Evolutionary conservation across 1,140 invertebrate species (phyloP).

Genomic region (Zaprionus lachaisei): DNA sequence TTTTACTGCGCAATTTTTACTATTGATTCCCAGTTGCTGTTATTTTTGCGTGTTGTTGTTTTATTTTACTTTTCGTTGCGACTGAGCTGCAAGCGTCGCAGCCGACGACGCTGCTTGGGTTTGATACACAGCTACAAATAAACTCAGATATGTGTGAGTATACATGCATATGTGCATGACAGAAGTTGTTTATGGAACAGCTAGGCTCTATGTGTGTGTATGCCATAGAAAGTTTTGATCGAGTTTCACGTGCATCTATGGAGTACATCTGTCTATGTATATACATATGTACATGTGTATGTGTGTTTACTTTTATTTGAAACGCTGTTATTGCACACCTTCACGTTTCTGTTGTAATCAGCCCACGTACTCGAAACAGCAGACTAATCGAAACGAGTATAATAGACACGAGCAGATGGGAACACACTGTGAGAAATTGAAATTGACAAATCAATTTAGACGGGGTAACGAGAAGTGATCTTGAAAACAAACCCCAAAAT

Average conservation of each 20-base stretch:
- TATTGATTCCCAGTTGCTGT: conserved; percentile 59
- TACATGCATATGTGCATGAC: neutral
- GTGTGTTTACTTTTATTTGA: neutral
- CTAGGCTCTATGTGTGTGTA: conserved; percentile 1
- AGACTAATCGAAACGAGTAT: conserved; percentile 5
- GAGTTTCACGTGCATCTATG: neutral
- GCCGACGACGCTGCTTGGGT: conserved; percentile 30
- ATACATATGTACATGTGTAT: neutral
- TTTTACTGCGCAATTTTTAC: conserved; percentile 78
- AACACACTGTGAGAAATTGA: conserved; percentile 6
- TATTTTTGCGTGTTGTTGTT: conserved; percentile 34
- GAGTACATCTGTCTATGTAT: neutral
- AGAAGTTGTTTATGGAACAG: conserved; percentile 11
- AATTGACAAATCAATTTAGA: neutral
- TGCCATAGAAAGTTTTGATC: conserved; percentile 10
- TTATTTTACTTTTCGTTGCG: conserved; percentile 36
- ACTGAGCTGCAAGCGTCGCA: conserved; percentile 22
- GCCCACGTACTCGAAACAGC: neutral
- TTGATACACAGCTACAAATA: conserved; percentile 38
- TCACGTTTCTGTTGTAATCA: conserved; percentile 10
- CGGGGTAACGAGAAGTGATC: neutral
- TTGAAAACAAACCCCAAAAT: neutral
- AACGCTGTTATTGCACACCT: conserved; percentile 4
- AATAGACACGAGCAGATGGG: conserved; percentile 8
- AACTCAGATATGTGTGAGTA: neutral